Base-by-base conservation (phyloP, 2,797 vertebrate species). In the Gorsachius magnificus region DNA sequence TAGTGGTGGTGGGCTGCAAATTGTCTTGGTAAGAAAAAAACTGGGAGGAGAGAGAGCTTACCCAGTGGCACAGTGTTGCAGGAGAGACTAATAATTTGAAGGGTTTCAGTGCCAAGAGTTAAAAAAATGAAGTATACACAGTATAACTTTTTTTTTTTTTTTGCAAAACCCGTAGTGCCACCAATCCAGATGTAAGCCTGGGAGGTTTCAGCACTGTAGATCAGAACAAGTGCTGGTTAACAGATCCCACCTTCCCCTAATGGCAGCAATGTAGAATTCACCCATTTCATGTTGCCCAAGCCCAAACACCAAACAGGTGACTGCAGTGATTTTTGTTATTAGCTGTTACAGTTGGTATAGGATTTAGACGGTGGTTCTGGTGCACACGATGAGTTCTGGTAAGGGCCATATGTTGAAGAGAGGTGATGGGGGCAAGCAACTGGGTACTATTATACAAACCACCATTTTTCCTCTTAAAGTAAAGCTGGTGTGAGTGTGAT, bases 231-330 rank as follows among this genome's bases (percentile, higher is more conserved):
- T 41, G 8, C 36, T 78, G 18, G 43, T 53, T 82, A 82, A 61
- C 17, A 82, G 54, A 85, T 54, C 43, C 51, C 3, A 4, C 46
- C 63, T 51, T 93, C 33, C 38, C 18, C 16, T 66, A 54, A 36
- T 11, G 16, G 28, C 22, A 68, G 6, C 28, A 83, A 29, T 24
- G 35, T 38, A 60, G 45, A 79, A 31, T 79, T 79, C 56, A 68
- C 15, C 22, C 13, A 19, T 38, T 88, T 86, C 46, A 56, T 65
- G 16, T 57, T 13, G 6, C 20, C 28, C 24, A 26, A 61, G 41
- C 18, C 31, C 0, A 0, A 79, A 48, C 24, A 51, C 35, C 45
- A 43, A 65, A 38, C 13, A 50, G 35, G 12, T 69, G 31, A 36
- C 36, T 76, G 80, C 51, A 88, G 38, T 50, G 36, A 29, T 61